Conservation (phyloP, 2,797 vertebrate genomes). For the Ceryle rudis region DNA sequence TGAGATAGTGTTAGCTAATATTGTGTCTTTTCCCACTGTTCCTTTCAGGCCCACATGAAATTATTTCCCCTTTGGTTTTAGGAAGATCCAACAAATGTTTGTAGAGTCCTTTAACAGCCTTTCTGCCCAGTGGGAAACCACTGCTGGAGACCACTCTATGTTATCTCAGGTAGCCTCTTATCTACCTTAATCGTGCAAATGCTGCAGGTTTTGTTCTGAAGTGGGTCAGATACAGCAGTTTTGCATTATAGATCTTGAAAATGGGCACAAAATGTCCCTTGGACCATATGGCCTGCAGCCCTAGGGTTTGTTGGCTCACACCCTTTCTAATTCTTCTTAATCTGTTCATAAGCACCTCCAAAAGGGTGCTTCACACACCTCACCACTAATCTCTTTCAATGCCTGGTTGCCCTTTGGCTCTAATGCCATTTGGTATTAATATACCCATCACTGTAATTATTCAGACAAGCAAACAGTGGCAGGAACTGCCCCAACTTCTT, state of each 20-base stretch:
- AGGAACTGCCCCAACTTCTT: background rate
- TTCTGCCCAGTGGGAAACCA: background rate
- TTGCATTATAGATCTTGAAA: background rate
- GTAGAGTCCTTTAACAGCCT: background rate
- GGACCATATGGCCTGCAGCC: background rate
- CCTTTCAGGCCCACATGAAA: background rate
- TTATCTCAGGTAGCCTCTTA: background rate
- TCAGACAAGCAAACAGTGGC: slow-evolving; percentile 30
- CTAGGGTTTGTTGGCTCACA: background rate
- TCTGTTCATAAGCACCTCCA: slow-evolving; percentile 27
- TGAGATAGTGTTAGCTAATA: background rate
- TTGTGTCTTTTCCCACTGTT: background rate
- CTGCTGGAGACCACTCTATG: background rate
- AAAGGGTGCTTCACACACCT: background rate
- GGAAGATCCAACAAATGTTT: background rate
- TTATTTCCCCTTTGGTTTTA: background rate
- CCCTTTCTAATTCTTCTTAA: background rate
- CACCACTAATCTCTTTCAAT: background rate
- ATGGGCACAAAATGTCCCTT: background rate
- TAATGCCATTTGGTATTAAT: slow-evolving; percentile 26
- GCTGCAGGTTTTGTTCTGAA: background rate
- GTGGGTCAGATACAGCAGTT: background rate
- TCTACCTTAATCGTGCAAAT: background rate
- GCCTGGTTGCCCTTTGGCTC: background rate
- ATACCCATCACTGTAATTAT: slow-evolving; percentile 21